These are phyloP conservation scores for Aplysina aerophoba DNA, from an alignment of 37 sponge, comb jelly and placozoan species.

Conservation along the genomic window DNA sequence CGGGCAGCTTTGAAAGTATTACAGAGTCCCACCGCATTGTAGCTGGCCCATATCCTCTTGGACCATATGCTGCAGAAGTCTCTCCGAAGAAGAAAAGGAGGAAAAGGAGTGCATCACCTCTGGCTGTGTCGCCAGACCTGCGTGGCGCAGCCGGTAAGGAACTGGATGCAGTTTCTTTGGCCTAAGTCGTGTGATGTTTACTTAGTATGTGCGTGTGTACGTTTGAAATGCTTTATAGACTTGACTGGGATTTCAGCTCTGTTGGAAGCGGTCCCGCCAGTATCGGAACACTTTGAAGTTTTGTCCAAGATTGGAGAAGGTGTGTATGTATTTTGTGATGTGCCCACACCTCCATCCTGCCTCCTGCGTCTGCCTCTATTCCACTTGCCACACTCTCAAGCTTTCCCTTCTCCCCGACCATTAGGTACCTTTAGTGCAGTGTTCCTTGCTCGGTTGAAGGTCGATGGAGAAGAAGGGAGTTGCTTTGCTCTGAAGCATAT, in stretches of 20 bases:
- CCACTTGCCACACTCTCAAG: neutral
- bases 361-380: neutral
- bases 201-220: too few species aligned
- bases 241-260: neutral
- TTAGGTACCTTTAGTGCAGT: conserved; percentile 94
- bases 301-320: conserved; percentile 82
- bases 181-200: too few species aligned
- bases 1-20: too few species aligned
- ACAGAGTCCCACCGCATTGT: too few species aligned
- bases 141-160: too few species aligned
- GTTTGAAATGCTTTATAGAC: neutral
- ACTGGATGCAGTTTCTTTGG: too few species aligned
- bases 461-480: neutral
- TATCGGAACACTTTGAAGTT: conserved; percentile 60
- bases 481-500: conserved; percentile 91
- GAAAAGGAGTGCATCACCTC: too few species aligned
- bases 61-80: too few species aligned
- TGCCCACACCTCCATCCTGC: neutral
- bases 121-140: too few species aligned
- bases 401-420: neutral
- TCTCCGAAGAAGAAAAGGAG: too few species aligned
- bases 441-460: conserved; percentile 69
- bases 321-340: conserved; percentile 9
- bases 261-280: conserved; percentile 53
- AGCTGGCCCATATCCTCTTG: too few species aligned